Conservation (phyloP, 1,140 invertebrate species). For the Diachasmimorpha longicaudata region DNA sequence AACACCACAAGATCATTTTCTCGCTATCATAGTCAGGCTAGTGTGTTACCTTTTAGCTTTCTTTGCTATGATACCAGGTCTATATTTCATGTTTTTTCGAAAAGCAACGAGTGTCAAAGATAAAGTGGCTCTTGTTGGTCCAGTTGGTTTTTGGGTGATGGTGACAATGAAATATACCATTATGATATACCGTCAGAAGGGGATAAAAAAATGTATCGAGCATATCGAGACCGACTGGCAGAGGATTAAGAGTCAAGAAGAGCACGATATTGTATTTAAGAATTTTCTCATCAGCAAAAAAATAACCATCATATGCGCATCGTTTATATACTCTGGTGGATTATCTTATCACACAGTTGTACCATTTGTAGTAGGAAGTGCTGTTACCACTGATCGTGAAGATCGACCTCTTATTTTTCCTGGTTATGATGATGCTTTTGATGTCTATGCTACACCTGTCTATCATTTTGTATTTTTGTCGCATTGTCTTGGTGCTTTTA, state of each 20-base stretch:
- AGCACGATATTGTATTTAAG: not conserved
- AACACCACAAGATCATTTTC: not conserved
- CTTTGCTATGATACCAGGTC: not conserved
- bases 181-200: not conserved
- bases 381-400: not conserved
- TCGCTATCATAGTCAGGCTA: not conserved
- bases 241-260: not conserved
- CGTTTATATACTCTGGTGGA: not conserved
- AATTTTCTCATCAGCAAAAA: not conserved
- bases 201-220: slow-evolving; percentile 26
- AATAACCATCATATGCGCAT: not conserved
- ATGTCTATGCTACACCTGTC: slow-evolving; percentile 6
- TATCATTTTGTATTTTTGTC: slow-evolving; percentile 22
- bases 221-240: slow-evolving; percentile 16
- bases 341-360: slow-evolving; percentile 13
- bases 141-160: slow-evolving; percentile 26
- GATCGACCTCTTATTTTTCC: slow-evolving; percentile 20
- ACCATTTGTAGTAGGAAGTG: slow-evolving; percentile 31
- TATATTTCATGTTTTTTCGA: slow-evolving; percentile 13
- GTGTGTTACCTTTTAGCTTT: not conserved
- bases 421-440: slow-evolving; percentile 1
- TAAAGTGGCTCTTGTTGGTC: slow-evolving; percentile 4
- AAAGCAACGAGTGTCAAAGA: not conserved
- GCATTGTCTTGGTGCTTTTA: not conserved
- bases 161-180: slow-evolving; percentile 24